phyloP scores from a whole-genome alignment of 2,797 vertebrate species.

The Apodemus agrarius region DNA sequence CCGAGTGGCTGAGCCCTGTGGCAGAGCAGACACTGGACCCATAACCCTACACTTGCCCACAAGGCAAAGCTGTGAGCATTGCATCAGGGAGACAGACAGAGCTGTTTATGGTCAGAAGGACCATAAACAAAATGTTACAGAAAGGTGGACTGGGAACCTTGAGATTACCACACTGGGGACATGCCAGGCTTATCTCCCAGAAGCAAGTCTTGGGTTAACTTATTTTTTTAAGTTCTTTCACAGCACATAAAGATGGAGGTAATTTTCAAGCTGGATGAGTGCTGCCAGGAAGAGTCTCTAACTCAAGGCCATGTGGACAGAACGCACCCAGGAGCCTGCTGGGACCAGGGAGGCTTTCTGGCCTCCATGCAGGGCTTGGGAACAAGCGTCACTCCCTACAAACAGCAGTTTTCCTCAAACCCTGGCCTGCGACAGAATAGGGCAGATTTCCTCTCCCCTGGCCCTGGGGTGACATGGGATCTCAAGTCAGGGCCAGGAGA shows the following conservation, averaged over 20 bases:
- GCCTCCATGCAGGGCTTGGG: neutral
- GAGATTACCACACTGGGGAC: neutral
- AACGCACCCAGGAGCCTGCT: neutral
- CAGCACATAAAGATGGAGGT: neutral
- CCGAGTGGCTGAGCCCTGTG: too few species aligned
- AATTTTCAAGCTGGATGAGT: neutral
- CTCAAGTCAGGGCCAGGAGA: neutral
- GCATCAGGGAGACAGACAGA: neutral
- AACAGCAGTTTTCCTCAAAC: neutral
- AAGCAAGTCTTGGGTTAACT: neutral
- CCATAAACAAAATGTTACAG: constrained; percentile 7
- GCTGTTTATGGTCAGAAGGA: neutral
- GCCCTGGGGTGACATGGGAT: neutral
- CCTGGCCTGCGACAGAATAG: neutral
- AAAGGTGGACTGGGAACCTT: constrained; percentile 1
- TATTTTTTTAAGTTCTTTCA: neutral
- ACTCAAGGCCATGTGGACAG: neutral
- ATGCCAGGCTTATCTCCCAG: neutral
- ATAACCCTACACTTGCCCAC: too few species aligned
- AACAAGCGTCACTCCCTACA: too few species aligned
- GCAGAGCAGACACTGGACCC: too few species aligned
- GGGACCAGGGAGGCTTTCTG: neutral
- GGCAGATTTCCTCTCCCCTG: neutral
- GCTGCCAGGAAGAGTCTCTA: neutral
- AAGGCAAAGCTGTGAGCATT: fast-evolving